A percentile compares a stretch with the other conserved stretches of the same genome.
phyloP scores from a whole-genome alignment of 2,797 vertebrate genomes.

The Trematomus bernacchii region DNA sequence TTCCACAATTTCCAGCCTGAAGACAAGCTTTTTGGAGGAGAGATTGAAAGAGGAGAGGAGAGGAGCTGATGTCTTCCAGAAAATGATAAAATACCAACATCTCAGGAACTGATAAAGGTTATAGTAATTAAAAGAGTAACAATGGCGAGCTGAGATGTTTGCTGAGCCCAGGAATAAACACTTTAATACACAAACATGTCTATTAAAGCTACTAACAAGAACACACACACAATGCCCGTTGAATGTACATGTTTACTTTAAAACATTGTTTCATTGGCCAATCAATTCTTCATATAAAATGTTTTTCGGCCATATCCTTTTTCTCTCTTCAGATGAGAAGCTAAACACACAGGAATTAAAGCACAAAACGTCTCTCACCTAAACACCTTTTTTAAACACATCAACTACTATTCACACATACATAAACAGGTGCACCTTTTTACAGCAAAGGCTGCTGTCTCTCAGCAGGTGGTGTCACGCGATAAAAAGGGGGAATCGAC shows the following conservation, averaged over 20 bases:
- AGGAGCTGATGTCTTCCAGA: slow-evolving; percentile 30
- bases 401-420: slow-evolving; percentile 34
- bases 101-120: slow-evolving; percentile 50
- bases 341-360: slow-evolving; percentile 30
- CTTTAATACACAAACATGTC: slow-evolving; percentile 3
- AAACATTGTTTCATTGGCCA: slow-evolving; percentile 42
- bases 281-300: slow-evolving; percentile 14
- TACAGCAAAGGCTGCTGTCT: slow-evolving; percentile 78
- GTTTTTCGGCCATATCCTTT: background rate
- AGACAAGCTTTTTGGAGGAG: too few species aligned
- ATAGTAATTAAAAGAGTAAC: slow-evolving; percentile 57
- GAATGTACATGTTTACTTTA: slow-evolving; percentile 46
- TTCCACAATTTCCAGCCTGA: slow-evolving; percentile 43
- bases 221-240: slow-evolving; percentile 11
- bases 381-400: slow-evolving; percentile 10
- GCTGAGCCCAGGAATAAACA: slow-evolving; percentile 32
- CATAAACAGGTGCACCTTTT: slow-evolving; percentile 50
- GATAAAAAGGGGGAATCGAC: slow-evolving; percentile 91
- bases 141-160: slow-evolving; percentile 21
- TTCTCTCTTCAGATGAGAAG: background rate
- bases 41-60: background rate
- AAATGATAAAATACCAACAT: slow-evolving; percentile 44
- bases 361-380: slow-evolving; percentile 4
- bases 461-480: slow-evolving; percentile 85
- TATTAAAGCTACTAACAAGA: background rate